Evolutionary conservation across 2,797 vertebrate genomes (phyloP), one percentile per base, ranked within the genome.

Genomic region (Galaxias olidus): DNA sequence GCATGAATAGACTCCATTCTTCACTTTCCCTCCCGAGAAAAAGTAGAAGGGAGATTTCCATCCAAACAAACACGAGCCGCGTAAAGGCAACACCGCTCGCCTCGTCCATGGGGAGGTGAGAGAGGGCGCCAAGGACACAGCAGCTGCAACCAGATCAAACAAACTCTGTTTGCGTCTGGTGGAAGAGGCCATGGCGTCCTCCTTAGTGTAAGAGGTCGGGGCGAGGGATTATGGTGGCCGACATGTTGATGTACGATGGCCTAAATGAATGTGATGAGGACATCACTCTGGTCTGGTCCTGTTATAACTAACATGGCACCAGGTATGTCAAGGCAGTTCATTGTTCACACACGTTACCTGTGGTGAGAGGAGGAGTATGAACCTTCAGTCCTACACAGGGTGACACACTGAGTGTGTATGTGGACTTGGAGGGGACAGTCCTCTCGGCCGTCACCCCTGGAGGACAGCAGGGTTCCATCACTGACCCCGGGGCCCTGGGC

Each of bases 231-330:
- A 45, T 67, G 63, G 56, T 42, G 51, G 52, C 17, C 65, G 60
- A 69, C 63, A 64, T 60, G 66, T 71, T 43, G 42, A 56, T 65
- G 72, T 59, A 48, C 61, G 59, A 63, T 58, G 40, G 13, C 40
- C 10, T 66, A 60, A 58, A 42, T 42, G 47, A 42, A 62, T 60
- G 61, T 62, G 61, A 68, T 72, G 43, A 75, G 49, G 52, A 49
- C 58, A 54, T 72, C 59, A 66, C 18, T 40, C 13, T 68, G 51
- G 57, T 6, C 56, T 50, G 51, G 55, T 48, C 49, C 56, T 30
- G 30, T 30, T 2, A 30, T 30, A 30, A 30, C 30, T 30, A 2
- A 30, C 30, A 30, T 30, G 30, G 30, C 30, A 30, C 30, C 6
- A 3, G 30, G 3, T 30, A 6, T 30, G 30, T 2, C 30, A 2